Evolutionary conservation across 2,797 vertebrate species (phyloP).

Genomic region (Mormyrops attenuatus): DNA sequence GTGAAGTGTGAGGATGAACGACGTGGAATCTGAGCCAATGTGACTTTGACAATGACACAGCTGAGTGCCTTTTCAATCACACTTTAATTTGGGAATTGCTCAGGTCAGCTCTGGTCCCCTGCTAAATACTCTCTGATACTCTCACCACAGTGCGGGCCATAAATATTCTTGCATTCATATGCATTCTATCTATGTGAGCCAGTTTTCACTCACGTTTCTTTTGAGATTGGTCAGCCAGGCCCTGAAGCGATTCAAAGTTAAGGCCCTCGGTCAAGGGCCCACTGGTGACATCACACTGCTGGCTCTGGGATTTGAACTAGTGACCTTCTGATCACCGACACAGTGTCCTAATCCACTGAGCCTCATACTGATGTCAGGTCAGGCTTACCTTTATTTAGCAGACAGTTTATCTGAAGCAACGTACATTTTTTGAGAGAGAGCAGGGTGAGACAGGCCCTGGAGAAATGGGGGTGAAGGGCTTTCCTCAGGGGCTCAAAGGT

Average conservation of each 20-base stretch:
- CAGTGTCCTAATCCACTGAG: background rate
- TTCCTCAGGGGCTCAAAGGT: background rate
- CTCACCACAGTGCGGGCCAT: background rate
- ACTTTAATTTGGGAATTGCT: background rate
- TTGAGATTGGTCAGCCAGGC: background rate
- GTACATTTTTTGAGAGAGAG: background rate
- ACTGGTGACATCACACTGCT: background rate
- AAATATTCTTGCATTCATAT: background rate
- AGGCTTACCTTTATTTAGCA: background rate
- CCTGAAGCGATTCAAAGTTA: background rate
- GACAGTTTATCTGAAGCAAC: background rate
- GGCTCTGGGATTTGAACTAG: background rate
- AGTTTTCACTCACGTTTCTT: background rate
- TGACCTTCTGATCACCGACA: background rate
- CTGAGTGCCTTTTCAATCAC: background rate
- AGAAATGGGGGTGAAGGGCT: background rate
- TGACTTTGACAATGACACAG: background rate
- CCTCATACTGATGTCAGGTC: background rate
- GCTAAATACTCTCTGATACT: background rate
- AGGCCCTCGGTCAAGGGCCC: background rate
- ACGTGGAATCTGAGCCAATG: background rate
- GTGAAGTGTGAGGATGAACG: background rate
- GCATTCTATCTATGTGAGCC: background rate
- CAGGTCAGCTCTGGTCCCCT: background rate
- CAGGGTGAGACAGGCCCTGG: background rate